phyloP scores from a whole-genome alignment of 2,888 invertebrate genomes.

The Notocelia uddmanniana region DNA sequence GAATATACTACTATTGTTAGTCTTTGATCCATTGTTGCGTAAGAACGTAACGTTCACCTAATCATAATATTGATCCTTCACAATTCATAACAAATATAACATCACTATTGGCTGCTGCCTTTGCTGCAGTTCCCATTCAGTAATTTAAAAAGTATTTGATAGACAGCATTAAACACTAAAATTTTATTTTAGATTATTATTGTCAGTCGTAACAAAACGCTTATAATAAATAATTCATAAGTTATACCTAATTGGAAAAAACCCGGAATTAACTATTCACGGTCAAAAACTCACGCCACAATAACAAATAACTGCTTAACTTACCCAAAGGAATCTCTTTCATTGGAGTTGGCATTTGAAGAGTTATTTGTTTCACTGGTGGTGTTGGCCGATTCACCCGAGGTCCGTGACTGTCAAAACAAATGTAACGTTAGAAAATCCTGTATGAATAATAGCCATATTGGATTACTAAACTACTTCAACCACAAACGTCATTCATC shows the following conservation, averaged over 20 bases:
- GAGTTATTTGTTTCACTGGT: conserved; percentile 68
- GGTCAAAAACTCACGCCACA: too few relatives aligned
- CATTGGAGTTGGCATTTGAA: conserved; percentile 65
- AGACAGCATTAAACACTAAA: background rate
- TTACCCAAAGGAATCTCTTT: conserved; percentile 81
- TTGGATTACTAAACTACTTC: too few relatives aligned
- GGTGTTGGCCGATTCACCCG: conserved; percentile 69
- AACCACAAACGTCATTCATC: too few relatives aligned
- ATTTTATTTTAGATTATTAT: background rate
- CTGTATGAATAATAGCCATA: too few relatives aligned
- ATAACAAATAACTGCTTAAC: conserved; percentile 49
- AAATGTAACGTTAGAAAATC: conserved; percentile 21
- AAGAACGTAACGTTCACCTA: background rate
- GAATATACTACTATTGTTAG: background rate
- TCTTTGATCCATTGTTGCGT: background rate
- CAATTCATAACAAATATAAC: background rate
- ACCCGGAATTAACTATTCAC: too few relatives aligned
- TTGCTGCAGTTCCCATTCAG: background rate
- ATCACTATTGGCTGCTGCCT: background rate
- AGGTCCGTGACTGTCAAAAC: conserved; percentile 73
- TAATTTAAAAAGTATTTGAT: background rate
- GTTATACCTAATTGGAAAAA: too few relatives aligned
- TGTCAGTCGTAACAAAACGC: too few relatives aligned
- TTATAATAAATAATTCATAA: too few relatives aligned
- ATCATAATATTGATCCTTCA: background rate